Evolutionary conservation across 2,113 vertebrate genomes (phyloP).

Genomic region (Oriolus oriolus): DNA sequence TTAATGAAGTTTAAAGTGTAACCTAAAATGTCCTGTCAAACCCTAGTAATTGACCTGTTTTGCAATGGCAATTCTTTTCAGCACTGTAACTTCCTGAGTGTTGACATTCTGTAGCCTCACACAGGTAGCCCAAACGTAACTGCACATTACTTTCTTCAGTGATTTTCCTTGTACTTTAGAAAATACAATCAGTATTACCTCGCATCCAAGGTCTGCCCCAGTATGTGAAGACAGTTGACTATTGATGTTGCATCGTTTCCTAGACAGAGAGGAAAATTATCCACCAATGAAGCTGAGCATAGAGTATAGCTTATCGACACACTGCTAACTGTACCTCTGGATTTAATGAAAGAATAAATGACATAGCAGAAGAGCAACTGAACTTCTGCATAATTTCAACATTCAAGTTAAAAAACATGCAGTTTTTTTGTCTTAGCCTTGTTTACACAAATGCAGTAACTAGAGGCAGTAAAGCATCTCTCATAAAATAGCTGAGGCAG

Average conservation of each 20-base stretch:
- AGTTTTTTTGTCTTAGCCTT: slow-evolving; percentile 37
- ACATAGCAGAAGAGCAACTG: background rate
- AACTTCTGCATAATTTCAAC: slow-evolving; percentile 18
- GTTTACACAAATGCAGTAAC: slow-evolving; percentile 54
- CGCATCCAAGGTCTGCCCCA: slow-evolving; percentile 93
- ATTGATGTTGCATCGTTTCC: slow-evolving; percentile 93
- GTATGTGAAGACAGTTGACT: slow-evolving; percentile 95
- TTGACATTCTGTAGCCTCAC: background rate
- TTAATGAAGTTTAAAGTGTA: background rate
- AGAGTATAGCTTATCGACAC: background rate
- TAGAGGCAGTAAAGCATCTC: slow-evolving; percentile 61
- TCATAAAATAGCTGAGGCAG: slow-evolving; percentile 49
- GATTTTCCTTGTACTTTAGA: background rate
- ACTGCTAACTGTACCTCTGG: background rate
- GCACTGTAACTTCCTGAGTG: background rate
- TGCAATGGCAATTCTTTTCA: background rate
- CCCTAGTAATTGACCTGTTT: background rate
- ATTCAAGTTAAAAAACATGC: slow-evolving; percentile 62
- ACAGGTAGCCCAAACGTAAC: background rate
- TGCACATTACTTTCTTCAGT: background rate
- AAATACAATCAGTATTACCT: slow-evolving; percentile 72
- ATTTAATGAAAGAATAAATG: slow-evolving; percentile 13
- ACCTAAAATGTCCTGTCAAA: background rate
- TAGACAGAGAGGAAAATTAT: slow-evolving; percentile 62
- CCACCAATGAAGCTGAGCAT: background rate